phyloP scores from a whole-genome alignment of 2,888 invertebrate species.

The Brachycybe producta region DNA sequence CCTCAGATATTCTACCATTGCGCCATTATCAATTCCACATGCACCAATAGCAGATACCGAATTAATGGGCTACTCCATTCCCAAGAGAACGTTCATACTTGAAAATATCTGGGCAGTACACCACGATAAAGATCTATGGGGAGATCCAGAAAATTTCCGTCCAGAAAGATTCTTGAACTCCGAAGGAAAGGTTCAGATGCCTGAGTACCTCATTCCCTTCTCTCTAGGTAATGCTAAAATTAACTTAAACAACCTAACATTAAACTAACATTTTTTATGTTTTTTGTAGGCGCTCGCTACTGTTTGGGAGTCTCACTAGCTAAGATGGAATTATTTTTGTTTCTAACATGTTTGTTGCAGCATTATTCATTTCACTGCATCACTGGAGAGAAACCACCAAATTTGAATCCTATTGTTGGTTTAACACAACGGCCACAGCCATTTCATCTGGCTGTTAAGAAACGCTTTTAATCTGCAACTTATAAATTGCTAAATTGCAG shows the following conservation, averaged over 20 bases:
- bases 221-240: conserved; percentile 6
- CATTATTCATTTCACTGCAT: background rate
- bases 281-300: no score
- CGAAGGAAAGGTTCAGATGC: background rate
- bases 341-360: conserved; percentile 2
- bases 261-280: no score
- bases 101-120: conserved; percentile 6
- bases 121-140: conserved; percentile 4
- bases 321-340: conserved; percentile 1
- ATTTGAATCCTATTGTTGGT: background rate
- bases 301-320: no score
- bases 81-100: background rate
- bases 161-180: conserved; percentile 5
- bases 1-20: background rate
- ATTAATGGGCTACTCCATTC: background rate
- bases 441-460: background rate
- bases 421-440: background rate
- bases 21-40: conserved; percentile 1
- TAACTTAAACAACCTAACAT: no score
- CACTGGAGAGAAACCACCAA: background rate
- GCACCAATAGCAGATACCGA: background rate
- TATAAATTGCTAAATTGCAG: no score
- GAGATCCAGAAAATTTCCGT: conserved; percentile 5
- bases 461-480: background rate
- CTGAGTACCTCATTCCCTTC: conserved; percentile 9